Evolutionary conservation across 2,888 invertebrate species (phyloP), one percentile per base, ranked within the genome.

Genomic region (Sympetrum striolatum): DNA sequence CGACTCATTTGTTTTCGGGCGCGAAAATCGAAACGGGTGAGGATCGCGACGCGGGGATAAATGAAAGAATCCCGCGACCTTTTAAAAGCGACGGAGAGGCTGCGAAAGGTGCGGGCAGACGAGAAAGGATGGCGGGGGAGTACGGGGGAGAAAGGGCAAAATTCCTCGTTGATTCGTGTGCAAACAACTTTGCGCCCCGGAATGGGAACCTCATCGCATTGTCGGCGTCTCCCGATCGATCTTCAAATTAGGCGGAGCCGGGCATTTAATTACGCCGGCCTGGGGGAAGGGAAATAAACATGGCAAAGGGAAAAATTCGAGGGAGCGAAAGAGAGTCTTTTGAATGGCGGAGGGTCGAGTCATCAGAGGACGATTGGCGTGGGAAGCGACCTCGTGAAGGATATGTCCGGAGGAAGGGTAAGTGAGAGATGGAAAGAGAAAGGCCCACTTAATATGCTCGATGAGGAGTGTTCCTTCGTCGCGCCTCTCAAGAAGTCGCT

Each of bases 51-150:
- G 48, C 48, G 48, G 48, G 53, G 18, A 53, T n/a, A 37, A 48
- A 48, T 14, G 8, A 81, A 8, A 53, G 53, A 48, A 44, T 8
- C 0, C 44, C 44, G 44, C 44, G 44, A 44, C 6, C 44, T 44
- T 6, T 44, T 44, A 35, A 60, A 58, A 31, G 25, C 35, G 35
- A 18, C 14, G 31, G 58, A 35, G 58, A 22, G 35, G 60, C 35
- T 5, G 25, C 15, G 73, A 35, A 80, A 48, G 53, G 90, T 48
- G 64, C 39, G 39, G 22, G 90, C 31, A 39, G 73, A 35, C n/a
- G 73, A 39, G 90, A 73, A 39, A 25, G n/a, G 90, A 58, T 73
- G n/a, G 64, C 39, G 90, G 90, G 18, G 90, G 73, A 31, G 64
- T 3, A 15, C 22, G 60, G 15, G 60, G 60, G n/a, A n/a, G n/a